Evolutionary conservation across 2,797 vertebrate species (phyloP).

Genomic region (Enteromius treurensis): DNA sequence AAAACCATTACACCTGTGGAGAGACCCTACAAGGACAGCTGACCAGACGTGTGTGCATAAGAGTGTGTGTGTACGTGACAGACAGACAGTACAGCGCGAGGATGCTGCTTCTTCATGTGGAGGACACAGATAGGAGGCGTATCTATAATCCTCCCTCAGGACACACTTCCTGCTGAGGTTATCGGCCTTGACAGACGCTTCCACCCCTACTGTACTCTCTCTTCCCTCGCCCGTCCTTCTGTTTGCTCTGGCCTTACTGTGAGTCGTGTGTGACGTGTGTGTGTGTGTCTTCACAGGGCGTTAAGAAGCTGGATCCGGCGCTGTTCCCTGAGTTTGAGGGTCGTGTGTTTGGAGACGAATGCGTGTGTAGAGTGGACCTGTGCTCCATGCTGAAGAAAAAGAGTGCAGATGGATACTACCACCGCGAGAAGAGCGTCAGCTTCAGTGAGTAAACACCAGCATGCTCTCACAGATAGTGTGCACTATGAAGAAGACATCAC

Average conservation of each 20-base stretch:
- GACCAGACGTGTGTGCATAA: background rate
- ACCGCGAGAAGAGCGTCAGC: slow-evolving; percentile 80
- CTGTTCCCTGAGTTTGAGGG: slow-evolving; percentile 82
- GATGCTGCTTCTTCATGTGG: slow-evolving; percentile 28
- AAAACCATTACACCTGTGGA: too few species aligned
- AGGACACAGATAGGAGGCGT: slow-evolving; percentile 30
- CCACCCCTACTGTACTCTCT: background rate
- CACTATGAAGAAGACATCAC: background rate
- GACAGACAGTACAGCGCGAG: background rate
- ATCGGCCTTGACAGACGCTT: slow-evolving; percentile 46
- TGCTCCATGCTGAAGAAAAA: slow-evolving; percentile 98
- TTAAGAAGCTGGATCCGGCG: slow-evolving; percentile 86
- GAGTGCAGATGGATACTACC: slow-evolving; percentile 82
- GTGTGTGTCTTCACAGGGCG: slow-evolving; percentile 75
- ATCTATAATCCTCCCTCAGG: slow-evolving; percentile 27
- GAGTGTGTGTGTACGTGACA: slow-evolving; percentile 7
- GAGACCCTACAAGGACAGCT: too few species aligned
- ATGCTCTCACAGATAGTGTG: background rate
- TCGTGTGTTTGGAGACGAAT: slow-evolving; percentile 87
- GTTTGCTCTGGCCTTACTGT: background rate
- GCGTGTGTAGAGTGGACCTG: slow-evolving; percentile 86
- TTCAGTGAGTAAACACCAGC: slow-evolving; percentile 75
- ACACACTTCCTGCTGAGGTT: slow-evolving; percentile 54
- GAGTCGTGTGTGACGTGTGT: background rate
- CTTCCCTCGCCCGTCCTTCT: background rate